phyloP scores from a whole-genome alignment of 1,140 invertebrate species.

The Caenorhabditis remanei region DNA sequence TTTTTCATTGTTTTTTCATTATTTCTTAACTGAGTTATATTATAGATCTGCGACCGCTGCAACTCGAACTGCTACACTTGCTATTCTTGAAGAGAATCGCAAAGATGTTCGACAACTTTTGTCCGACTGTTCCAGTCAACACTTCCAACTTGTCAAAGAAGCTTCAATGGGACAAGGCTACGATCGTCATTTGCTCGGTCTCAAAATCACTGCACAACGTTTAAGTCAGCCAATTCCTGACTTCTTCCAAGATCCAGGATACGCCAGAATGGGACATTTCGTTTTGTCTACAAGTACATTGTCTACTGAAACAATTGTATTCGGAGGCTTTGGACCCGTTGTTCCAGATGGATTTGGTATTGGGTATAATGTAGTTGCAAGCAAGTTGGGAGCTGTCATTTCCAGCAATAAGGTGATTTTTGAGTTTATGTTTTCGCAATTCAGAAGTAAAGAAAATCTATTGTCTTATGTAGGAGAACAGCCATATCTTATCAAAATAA shows the following conservation, averaged over 20 bases:
- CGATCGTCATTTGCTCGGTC: conserved; percentile 92
- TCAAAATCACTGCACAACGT: conserved; percentile 83
- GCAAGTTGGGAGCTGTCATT: conserved; percentile 76
- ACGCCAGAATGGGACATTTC: conserved; percentile 87
- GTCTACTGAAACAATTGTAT: conserved; percentile 61
- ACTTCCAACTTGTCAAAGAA: conserved; percentile 88
- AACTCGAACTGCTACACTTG: conserved; percentile 82
- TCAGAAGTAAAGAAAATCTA: no score
- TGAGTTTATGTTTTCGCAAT: neutral
- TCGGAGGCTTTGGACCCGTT: conserved; percentile 89
- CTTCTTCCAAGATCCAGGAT: conserved; percentile 83
- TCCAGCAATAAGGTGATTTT: conserved; percentile 70
- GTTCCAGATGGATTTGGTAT: conserved; percentile 90
- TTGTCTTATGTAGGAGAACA: no score
- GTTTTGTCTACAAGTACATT: conserved; percentile 81
- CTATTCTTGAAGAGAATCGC: conserved; percentile 66
- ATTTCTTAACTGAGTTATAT: neutral
- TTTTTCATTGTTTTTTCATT: neutral
- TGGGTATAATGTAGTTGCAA: conserved; percentile 75
- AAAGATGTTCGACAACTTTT: conserved; percentile 84
- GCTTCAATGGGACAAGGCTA: conserved; percentile 97
- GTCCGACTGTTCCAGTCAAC: conserved; percentile 86
- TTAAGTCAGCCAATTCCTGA: conserved; percentile 77
- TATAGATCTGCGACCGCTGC: conserved; percentile 88
- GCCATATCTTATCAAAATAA: neutral